Percentiles rank a stretch among this genome's conserved stretches.
Evolutionary conservation across 53 echinoderm and acorn worm species (phyloP).

Genomic region (Stichopus horrens): DNA sequence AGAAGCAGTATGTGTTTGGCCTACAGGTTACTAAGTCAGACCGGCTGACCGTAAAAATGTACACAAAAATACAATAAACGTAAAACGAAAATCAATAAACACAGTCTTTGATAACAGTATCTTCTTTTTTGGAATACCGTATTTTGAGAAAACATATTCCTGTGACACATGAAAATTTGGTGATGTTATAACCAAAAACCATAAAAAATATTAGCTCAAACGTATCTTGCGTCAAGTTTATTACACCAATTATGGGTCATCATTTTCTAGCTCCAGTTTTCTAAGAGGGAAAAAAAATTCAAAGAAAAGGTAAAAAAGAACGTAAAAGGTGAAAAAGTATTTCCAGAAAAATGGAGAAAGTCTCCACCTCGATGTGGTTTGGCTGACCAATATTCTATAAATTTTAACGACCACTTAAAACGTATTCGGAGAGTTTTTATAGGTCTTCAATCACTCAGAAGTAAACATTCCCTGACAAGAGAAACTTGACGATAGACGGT

Average conservation of each 20-base stretch:
- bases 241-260: slow-evolving; percentile 10
- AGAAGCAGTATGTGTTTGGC: no score
- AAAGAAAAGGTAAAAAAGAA: neutral
- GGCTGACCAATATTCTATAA: slow-evolving; percentile 18
- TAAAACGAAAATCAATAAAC: no score
- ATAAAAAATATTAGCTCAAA: no score
- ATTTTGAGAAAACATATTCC: no score
- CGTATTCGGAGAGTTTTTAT: neutral
- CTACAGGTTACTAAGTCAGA: no score
- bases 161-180: no score
- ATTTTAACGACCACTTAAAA: slow-evolving; percentile 44
- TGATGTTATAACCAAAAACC: no score
- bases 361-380: neutral
- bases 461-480: slow-evolving; percentile 22
- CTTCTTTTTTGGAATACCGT: no score
- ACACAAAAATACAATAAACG: no score
- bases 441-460: slow-evolving; percentile 22
- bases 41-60: no score
- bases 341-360: no score
- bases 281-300: neutral
- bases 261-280: neutral
- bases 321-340: neutral
- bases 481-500: slow-evolving; percentile 5
- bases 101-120: no score
- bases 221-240: neutral